These are phyloP conservation scores for Mystacornis crossleyi DNA, from an alignment of 2,113 vertebrate genomes.

Conservation along the genomic window DNA sequence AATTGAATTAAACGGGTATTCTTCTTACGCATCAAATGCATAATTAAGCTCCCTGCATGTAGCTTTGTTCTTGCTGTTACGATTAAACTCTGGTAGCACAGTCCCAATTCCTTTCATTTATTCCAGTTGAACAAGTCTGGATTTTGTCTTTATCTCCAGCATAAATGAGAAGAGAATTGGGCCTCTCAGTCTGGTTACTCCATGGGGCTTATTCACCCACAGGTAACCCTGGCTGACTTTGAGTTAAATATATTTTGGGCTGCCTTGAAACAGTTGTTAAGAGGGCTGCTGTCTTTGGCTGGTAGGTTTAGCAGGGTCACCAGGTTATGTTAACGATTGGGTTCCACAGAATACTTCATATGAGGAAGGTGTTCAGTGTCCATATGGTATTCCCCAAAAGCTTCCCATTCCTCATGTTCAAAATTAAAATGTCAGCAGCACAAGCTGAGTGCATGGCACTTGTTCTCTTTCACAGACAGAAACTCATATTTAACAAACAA, in stretches of 20 bases:
- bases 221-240: neutral
- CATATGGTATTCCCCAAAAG: neutral
- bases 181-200: neutral
- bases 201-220: neutral
- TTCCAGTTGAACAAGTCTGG: neutral
- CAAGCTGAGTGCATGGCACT: neutral
- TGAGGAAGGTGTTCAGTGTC: neutral
- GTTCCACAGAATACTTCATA: neutral
- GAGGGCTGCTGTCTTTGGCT: neutral
- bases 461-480: neutral
- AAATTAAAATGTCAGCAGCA: neutral
- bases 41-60: slow-evolving; percentile 29
- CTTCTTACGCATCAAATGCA: slow-evolving; percentile 11
- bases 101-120: slow-evolving; percentile 33
- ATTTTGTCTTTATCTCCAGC: neutral
- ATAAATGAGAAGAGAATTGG: neutral
- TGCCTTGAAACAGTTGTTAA: neutral
- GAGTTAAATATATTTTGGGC: neutral
- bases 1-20: slow-evolving; percentile 55
- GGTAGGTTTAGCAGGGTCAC: neutral
- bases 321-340: neutral
- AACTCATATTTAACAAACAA: neutral
- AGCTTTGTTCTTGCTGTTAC: slow-evolving; percentile 31
- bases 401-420: neutral
- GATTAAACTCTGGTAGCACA: slow-evolving; percentile 14